These are phyloP conservation scores for Cyprinodon diabolis DNA, from an alignment of 2,797 vertebrate genomes.

Conservation along the genomic window DNA sequence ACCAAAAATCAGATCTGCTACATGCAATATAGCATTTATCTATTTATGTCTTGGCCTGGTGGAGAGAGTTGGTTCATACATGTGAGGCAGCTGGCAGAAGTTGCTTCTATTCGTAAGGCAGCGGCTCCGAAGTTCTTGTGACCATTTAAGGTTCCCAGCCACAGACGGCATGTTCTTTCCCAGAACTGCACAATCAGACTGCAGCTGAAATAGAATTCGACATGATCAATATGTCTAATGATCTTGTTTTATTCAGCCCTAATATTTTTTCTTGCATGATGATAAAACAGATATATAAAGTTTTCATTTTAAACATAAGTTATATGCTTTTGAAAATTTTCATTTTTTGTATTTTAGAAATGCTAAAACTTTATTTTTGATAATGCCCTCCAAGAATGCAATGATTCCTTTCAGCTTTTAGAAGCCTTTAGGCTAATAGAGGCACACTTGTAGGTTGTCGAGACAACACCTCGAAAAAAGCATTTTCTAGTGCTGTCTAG, in stretches of 20 bases:
- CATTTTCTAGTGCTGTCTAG: too few relatives aligned
- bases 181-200: slow-evolving; percentile 62
- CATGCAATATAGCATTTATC: neutral
- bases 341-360: neutral
- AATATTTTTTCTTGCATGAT: neutral
- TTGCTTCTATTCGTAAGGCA: slow-evolving; percentile 75
- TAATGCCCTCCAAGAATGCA: too few relatives aligned
- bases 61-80: slow-evolving; percentile 55
- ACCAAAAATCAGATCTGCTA: neutral
- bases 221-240: slow-evolving; percentile 3
- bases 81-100: slow-evolving; percentile 73
- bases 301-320: neutral
- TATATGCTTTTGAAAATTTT: too few relatives aligned
- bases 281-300: neutral
- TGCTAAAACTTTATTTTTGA: too few relatives aligned
- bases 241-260: neutral
- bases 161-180: slow-evolving; percentile 81
- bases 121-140: slow-evolving; percentile 77
- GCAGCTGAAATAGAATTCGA: slow-evolving; percentile 71
- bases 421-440: too few relatives aligned
- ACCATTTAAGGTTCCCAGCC: slow-evolving; percentile 83
- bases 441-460: too few relatives aligned
- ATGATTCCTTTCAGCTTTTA: too few relatives aligned
- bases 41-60: neutral
- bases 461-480: too few relatives aligned